phyloP scores from a whole-genome alignment of 2,888 invertebrate genomes.

The Dynastes grantii region DNA sequence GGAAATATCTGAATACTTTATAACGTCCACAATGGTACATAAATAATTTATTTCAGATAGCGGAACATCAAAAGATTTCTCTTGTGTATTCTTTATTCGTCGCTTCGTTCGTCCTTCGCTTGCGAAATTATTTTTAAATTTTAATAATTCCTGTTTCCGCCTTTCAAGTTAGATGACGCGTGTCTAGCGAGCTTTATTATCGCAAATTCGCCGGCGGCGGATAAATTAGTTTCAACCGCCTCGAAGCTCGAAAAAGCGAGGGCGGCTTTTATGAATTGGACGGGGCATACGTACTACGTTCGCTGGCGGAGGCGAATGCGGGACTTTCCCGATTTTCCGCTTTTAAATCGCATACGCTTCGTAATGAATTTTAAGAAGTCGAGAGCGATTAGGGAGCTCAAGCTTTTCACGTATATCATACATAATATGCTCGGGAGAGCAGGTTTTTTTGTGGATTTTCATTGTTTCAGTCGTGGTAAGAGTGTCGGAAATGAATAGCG shows the following conservation, averaged over 20 bases:
- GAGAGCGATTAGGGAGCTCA: neutral
- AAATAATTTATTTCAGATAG: neutral
- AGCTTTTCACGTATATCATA: neutral
- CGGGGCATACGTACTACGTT: neutral
- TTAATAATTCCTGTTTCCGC: constrained; percentile 33
- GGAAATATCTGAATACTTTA: neutral
- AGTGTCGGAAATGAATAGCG: neutral
- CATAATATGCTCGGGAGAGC: neutral
- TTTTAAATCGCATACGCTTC: neutral
- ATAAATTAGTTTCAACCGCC: constrained; percentile 35
- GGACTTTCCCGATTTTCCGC: constrained; percentile 3
- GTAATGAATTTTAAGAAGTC: constrained; percentile 27
- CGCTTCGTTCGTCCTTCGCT: neutral
- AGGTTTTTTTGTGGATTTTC: neutral
- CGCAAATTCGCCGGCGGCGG: constrained; percentile 24
- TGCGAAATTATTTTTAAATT: constrained; percentile 40
- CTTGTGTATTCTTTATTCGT: neutral
- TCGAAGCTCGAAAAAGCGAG: neutral
- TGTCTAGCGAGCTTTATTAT: constrained; percentile 35
- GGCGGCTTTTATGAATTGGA: constrained; percentile 8
- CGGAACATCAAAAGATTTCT: neutral
- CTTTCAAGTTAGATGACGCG: constrained; percentile 39
- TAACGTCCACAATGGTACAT: neutral
- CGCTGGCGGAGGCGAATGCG: neutral
- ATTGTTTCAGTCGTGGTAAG: neutral